phyloP scores from a whole-genome alignment of 2,888 invertebrate species.

The Nephrotoma appendiculata region DNA sequence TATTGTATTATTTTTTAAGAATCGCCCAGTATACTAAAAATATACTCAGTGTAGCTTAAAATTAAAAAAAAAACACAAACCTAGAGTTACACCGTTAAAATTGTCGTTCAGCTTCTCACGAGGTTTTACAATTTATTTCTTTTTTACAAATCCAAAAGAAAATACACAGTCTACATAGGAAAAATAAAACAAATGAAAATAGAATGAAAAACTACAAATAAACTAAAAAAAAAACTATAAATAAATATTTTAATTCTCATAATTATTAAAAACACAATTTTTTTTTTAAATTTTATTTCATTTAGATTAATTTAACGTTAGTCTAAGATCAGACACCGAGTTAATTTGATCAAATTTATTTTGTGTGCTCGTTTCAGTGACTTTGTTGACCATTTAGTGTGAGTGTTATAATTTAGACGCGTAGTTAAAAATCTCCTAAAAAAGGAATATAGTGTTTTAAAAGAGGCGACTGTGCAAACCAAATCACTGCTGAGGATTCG shows the following conservation, averaged over 20 bases:
- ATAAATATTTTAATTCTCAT: neutral
- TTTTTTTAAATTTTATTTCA: neutral
- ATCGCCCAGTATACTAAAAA: neutral
- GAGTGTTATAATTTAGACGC: too few species aligned
- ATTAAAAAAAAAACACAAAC: neutral
- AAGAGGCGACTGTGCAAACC: too few species aligned
- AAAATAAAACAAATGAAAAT: neutral
- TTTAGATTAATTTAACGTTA: neutral
- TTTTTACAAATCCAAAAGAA: neutral
- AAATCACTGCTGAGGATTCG: neutral
- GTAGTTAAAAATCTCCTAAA: too few species aligned
- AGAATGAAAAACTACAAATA: neutral
- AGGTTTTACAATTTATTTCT: neutral
- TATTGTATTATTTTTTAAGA: too few species aligned
- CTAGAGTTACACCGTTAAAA: neutral
- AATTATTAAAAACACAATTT: neutral
- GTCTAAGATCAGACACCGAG: neutral
- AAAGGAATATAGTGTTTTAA: too few species aligned
- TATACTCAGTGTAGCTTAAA: neutral
- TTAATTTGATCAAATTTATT: neutral
- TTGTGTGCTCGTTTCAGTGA: too few species aligned
- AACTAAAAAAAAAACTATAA: neutral
- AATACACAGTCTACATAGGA: neutral
- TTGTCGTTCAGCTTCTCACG: neutral
- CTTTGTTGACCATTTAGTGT: too few species aligned